Base-by-base conservation (phyloP, 2,797 vertebrate species). In the Valencia hispanica region DNA sequence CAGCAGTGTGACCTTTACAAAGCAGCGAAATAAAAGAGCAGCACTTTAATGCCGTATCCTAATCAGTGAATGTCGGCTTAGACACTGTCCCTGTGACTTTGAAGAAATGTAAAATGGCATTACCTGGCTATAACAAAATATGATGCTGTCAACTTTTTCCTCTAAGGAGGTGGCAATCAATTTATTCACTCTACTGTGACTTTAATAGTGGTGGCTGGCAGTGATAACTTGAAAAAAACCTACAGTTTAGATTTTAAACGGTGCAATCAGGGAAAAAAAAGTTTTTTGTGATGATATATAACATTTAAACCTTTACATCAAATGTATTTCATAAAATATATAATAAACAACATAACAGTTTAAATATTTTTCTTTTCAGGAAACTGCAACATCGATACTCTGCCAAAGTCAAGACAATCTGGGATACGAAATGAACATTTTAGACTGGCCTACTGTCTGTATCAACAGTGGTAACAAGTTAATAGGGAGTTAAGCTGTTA, bases 1-100 rank as follows among this genome's bases (percentile, higher is more conserved):
- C 63, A 74, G 79, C 48, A 74, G 9, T 65, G 70, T 53, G 70
- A 73, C 69, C 63, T 15, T 79, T 79, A 77, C 50, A 74, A 75
- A 80, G 74, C 74, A 70, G 53, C 47, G 47, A 74, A 79, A 72
- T 41, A 66, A 74, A 55, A 81, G 79, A 78, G 74, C 53, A 66
- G 79, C 75, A 59, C 78, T 75, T 63, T 48, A 63, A 70, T 39
- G 84, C 53, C 70, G 20, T 68, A 77, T 81, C 77, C 71, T 63
- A 71, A 82, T 79, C 65, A 71, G 63, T 75, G 27, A n/a, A 39
- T 72, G 70, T 78, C 27, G 17, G 69, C 43, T 68, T 76, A 50
- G 36, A 45, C 34, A 25, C 10, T 7, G 20, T 65, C 34, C 61
- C 34, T 4, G 61, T 65, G 61, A 65, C 61, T 65, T 65, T 65